phyloP scores from a whole-genome alignment of 2,797 vertebrate genomes.

The Columba guinea region DNA sequence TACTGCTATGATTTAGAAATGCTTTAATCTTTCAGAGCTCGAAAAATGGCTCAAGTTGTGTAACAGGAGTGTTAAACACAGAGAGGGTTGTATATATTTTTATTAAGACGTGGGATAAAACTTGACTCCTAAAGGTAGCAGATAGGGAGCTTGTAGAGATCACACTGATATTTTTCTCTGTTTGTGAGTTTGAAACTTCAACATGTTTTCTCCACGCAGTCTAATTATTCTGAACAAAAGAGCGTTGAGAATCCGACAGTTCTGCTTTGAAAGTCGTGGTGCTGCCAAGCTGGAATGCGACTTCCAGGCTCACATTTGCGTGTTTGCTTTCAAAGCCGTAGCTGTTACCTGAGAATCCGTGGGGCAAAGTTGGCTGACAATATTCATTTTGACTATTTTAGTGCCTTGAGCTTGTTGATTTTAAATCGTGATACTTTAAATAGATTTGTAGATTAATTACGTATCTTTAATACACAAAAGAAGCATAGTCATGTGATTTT shows the following conservation, averaged over 20 bases:
- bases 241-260: fast-evolving
- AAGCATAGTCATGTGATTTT: background rate
- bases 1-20: background rate
- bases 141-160: background rate
- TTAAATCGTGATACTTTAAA: background rate
- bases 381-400: background rate
- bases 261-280: background rate
- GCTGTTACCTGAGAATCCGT: background rate
- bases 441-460: background rate
- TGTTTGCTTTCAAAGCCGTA: background rate
- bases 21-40: background rate
- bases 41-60: background rate
- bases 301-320: fast-evolving
- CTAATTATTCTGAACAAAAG: background rate
- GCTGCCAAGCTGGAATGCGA: background rate
- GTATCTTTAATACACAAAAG: background rate
- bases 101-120: background rate
- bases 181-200: background rate
- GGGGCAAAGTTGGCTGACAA: background rate
- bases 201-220: background rate
- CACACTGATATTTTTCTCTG: background rate
- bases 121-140: background rate
- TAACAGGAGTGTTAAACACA: background rate
- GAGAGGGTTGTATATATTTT: background rate
- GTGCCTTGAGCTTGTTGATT: background rate